phyloP scores from a whole-genome alignment of 2,113 vertebrate genomes.

The Rhinogobius similis region DNA sequence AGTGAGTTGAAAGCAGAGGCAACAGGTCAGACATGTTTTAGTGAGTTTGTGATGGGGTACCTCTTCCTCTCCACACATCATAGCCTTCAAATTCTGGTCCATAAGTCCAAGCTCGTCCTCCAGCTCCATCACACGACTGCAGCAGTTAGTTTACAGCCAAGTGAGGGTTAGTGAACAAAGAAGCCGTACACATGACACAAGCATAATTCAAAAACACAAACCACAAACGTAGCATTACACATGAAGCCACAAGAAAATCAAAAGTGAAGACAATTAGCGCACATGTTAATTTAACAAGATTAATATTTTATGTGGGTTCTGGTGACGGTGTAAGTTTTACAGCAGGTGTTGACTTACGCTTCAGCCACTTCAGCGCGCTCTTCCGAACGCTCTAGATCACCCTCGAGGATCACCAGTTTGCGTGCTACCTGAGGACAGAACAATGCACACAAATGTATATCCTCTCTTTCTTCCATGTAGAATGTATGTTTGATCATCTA shows the following conservation, averaged over 20 bases:
- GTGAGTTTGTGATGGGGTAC: conserved; percentile 72
- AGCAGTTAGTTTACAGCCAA: conserved; percentile 71
- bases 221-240: conserved; percentile 37
- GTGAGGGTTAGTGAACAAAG: conserved; percentile 3
- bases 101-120: conserved; percentile 93
- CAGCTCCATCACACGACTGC: conserved; percentile 89
- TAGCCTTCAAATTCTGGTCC: conserved; percentile 96
- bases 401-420: conserved; percentile 95
- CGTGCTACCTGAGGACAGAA: conserved; percentile 86
- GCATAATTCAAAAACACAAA: conserved; percentile 65
- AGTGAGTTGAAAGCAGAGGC: conserved; percentile 20
- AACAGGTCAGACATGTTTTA: conserved; percentile 19
- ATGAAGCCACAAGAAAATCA: conserved; percentile 17
- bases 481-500: too few species aligned
- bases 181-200: conserved; percentile 44
- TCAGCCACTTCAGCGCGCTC: conserved; percentile 95
- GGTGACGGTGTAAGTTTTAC: conserved; percentile 17
- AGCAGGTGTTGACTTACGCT: conserved; percentile 81
- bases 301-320: conserved; percentile 28
- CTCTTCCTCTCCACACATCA: conserved; percentile 97
- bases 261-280: conserved; percentile 8
- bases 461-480: too few species aligned
- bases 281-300: conserved; percentile 26
- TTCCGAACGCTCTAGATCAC: conserved; percentile 95
- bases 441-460: background rate